Evolutionary conservation across 2,888 invertebrate species (phyloP).

Genomic region (Phalangium opilio): DNA sequence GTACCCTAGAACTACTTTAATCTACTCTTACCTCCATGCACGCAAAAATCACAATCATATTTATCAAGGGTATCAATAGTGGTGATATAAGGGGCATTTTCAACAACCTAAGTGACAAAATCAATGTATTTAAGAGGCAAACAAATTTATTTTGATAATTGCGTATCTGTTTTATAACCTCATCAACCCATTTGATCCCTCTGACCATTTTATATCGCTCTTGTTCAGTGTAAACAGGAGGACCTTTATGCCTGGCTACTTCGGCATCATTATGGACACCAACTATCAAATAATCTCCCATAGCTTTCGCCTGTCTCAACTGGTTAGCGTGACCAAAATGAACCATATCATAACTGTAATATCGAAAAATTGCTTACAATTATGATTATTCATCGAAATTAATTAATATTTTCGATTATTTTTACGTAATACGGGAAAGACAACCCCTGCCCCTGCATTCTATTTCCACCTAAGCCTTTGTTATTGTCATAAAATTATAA

Average conservation of each 20-base stretch:
- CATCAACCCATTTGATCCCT: conserved; percentile 99
- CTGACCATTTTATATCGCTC: conserved; percentile 80
- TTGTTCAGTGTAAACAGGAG: conserved; percentile 71
- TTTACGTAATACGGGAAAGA: no score
- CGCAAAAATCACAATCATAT: conserved; percentile 94
- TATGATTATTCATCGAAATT: no score
- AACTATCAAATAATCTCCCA: conserved; percentile 85
- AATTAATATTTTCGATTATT: no score
- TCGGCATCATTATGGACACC: conserved; percentile 96
- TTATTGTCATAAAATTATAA: conserved; percentile 25
- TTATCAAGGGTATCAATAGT: conserved; percentile 88
- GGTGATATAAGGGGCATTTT: conserved; percentile 95
- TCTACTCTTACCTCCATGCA: conserved; percentile 86
- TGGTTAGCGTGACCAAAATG: conserved; percentile 99
- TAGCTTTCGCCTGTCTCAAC: conserved; percentile 80
- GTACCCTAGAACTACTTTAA: no score
- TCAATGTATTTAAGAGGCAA: no score
- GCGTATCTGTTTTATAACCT: conserved; percentile 46
- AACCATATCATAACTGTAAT: conserved; percentile 92
- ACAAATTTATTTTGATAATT: no score
- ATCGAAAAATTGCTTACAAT: background rate
- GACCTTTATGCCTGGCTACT: conserved; percentile 91
- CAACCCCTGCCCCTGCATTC: background rate
- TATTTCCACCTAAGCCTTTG: background rate
- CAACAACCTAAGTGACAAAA: conserved; percentile 45